These are phyloP conservation scores for Actinia equina DNA, from an alignment of 64 coral and sea anemone genomes.

Conservation along the genomic window DNA sequence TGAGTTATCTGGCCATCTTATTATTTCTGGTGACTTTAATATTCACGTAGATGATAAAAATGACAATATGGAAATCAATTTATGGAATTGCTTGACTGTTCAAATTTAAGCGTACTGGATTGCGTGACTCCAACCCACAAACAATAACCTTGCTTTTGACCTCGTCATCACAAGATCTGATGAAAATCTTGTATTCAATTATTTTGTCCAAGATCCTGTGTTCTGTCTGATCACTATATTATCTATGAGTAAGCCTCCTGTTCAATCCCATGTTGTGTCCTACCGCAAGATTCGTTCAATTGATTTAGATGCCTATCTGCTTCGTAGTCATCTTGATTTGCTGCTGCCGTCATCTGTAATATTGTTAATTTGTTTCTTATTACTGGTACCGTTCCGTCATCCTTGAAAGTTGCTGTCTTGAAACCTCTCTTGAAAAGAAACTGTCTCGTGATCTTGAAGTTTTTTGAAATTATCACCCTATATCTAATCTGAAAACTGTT, in stretches of 20 bases:
- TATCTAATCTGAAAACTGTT: no score
- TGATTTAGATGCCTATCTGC: no score
- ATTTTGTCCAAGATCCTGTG: conserved; percentile 23
- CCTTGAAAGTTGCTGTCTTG: no score
- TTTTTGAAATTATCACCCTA: no score
- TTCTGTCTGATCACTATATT: conserved; percentile 34
- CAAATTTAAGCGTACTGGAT: neutral
- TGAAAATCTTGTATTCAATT: conserved; percentile 11
- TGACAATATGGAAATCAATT: neutral
- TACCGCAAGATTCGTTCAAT: no score
- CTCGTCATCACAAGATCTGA: no score
- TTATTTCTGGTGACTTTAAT: conserved; percentile 10
- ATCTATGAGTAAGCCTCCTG: conserved; percentile 22
- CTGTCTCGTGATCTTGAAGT: no score
- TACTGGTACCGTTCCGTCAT: no score
- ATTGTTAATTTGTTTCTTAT: no score
- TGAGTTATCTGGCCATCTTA: neutral
- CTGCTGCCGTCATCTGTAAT: no score
- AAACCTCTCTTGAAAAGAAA: no score
- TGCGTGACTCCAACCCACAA: conserved; percentile 2
- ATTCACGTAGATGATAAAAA: neutral
- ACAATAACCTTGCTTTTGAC: conserved; percentile 24
- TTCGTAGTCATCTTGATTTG: no score
- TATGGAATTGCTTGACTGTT: neutral
- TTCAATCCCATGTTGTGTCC: neutral